Percentiles rank a stretch among this genome's conserved stretches.
Evolutionary conservation across 2,797 vertebrate genomes (phyloP).

Genomic region (Psittacula derbiana): DNA sequence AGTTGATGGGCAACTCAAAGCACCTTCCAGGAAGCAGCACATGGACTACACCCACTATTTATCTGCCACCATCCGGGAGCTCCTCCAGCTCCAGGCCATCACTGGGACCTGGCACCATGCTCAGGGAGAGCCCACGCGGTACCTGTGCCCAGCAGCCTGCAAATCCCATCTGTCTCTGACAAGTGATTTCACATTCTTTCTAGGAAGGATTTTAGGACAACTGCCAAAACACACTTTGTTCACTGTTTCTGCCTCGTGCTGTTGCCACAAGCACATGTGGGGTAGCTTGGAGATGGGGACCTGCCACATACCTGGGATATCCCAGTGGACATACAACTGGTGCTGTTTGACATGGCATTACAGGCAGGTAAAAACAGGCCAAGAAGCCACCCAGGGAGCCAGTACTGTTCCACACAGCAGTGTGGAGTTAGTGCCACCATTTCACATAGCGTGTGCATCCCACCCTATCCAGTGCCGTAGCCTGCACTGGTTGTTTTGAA

Average conservation of each 20-base stretch:
- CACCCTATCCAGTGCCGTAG: fast-evolving
- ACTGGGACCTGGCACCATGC: fast-evolving
- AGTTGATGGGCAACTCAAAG: background rate
- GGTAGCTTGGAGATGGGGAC: background rate
- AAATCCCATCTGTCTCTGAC: background rate
- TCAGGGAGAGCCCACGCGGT: background rate
- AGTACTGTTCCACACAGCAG: background rate
- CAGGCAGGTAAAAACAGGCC: background rate
- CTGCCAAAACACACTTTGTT: background rate
- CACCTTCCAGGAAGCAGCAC: background rate
- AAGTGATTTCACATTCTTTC: background rate
- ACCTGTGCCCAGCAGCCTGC: background rate
- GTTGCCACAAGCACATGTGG: background rate
- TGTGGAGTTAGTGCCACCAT: fast-evolving
- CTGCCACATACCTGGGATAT: background rate
- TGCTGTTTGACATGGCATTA: background rate
- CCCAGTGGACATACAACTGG: background rate
- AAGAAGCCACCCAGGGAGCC: background rate
- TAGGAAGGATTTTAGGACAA: slow-evolving; percentile 28
- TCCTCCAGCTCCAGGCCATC: background rate
- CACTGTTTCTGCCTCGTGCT: background rate
- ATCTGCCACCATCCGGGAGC: background rate
- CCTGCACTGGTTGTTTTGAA: background rate
- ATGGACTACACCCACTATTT: fast-evolving
- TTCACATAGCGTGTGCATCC: fast-evolving